Conservation (phyloP, 2,113 vertebrate genomes). For the Sylvia atricapilla region DNA sequence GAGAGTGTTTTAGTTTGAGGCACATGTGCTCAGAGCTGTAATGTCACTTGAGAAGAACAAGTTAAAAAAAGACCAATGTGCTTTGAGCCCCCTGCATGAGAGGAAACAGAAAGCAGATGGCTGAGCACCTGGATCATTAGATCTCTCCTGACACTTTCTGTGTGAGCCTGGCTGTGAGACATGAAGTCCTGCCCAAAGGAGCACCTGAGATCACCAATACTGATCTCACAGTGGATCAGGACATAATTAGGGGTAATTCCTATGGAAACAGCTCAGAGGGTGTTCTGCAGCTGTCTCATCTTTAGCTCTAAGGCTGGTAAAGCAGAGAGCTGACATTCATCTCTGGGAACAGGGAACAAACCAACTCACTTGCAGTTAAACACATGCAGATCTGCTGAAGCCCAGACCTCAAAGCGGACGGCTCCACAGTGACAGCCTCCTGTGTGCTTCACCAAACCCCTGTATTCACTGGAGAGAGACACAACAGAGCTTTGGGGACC, state of each 20-base stretch:
- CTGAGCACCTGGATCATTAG: not conserved
- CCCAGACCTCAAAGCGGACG: slow-evolving; percentile 88
- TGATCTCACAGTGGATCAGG: not conserved
- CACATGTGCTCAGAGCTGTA: not conserved
- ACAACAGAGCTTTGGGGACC: not conserved
- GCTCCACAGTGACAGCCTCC: slow-evolving; percentile 95
- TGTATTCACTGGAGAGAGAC: slow-evolving; percentile 71
- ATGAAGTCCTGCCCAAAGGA: not conserved
- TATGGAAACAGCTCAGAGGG: not conserved
- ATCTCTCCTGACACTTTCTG: not conserved
- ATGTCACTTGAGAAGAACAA: not conserved
- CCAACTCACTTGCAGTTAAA: slow-evolving; percentile 94
- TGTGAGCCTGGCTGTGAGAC: not conserved
- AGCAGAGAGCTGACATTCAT: not conserved
- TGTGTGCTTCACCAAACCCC: slow-evolving; percentile 84
- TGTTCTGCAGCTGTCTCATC: not conserved
- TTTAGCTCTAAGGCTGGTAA: not conserved
- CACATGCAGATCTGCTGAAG: slow-evolving; percentile 83
- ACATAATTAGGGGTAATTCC: not conserved
- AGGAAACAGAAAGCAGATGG: not conserved
- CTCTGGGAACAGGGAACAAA: not conserved
- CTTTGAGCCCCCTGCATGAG: not conserved
- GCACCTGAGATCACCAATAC: not conserved
- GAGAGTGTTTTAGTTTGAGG: not conserved
- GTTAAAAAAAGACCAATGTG: not conserved